These are phyloP conservation scores for Gila robusta DNA, from an alignment of 2,797 vertebrate genomes.

Conservation along the genomic window DNA sequence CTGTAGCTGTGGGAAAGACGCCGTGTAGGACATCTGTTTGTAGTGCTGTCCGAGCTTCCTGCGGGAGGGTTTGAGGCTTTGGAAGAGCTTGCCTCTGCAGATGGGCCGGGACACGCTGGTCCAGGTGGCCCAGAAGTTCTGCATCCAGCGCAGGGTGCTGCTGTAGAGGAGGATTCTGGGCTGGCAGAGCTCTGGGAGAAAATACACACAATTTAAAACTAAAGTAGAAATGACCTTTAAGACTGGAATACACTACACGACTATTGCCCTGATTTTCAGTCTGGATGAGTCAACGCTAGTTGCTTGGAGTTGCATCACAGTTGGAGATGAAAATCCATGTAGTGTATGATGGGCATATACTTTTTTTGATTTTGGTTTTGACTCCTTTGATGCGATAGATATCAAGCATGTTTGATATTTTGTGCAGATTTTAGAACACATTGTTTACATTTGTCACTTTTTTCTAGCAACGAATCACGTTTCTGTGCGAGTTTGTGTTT, in stretches of 20 bases:
- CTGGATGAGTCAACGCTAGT: neutral
- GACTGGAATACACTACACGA: neutral
- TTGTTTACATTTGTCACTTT: neutral
- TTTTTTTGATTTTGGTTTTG: neutral
- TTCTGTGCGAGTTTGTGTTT: neutral
- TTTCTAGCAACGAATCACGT: neutral
- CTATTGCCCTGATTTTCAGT: neutral
- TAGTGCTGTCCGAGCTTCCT: conserved; percentile 98
- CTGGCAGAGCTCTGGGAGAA: conserved; percentile 82
- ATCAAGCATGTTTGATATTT: neutral
- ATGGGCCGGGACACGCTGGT: conserved; percentile 94
- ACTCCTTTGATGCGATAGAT: neutral
- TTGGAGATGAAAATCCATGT: neutral
- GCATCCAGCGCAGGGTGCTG: conserved; percentile 99
- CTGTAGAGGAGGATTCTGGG: conserved; percentile 95
- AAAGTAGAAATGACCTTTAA: neutral
- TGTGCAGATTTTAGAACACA: neutral
- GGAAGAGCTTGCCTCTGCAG: conserved; percentile 95
- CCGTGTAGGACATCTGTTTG: conserved; percentile 95
- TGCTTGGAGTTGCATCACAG: neutral
- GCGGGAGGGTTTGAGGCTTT: conserved; percentile 90
- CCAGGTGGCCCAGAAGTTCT: conserved; percentile 99
- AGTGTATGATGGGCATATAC: neutral
- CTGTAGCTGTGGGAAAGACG: conserved; percentile 92
- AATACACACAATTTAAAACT: neutral